Conservation (phyloP, 2,888 invertebrate species). For the Drosophila trichaetosa region DNA sequence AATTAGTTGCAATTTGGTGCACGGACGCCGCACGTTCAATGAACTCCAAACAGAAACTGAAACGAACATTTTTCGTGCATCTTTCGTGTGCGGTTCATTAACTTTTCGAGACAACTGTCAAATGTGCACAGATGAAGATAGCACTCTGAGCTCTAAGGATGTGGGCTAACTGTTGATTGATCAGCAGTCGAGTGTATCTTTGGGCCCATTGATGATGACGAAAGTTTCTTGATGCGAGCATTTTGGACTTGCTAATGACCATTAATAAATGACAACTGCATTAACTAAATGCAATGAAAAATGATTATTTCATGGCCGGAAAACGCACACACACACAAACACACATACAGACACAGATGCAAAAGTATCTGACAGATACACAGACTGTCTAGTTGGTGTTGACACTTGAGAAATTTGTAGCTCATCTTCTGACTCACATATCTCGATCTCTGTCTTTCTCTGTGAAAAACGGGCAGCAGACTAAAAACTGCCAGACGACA, state of each 20-base stretch:
- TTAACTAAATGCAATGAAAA: conserved; percentile 76
- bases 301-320: conserved; percentile 72
- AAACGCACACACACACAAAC: conserved; percentile 27
- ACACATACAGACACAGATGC: conserved; percentile 6
- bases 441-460: conserved; percentile 62
- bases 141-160: conserved; percentile 16
- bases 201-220: conserved; percentile 45
- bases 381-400: conserved; percentile 77
- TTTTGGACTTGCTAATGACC: conserved; percentile 60
- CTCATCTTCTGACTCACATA: conserved; percentile 79
- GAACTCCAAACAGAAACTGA: conserved; percentile 43
- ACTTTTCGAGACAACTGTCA: conserved; percentile 71
- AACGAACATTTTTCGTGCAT: background rate
- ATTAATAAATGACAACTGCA: conserved; percentile 75
- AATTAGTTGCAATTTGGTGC: conserved; percentile 77
- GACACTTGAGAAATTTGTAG: conserved; percentile 85
- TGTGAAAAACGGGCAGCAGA: conserved; percentile 53
- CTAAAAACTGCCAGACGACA: conserved; percentile 2
- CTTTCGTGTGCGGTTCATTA: conserved; percentile 58
- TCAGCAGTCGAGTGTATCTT: conserved; percentile 53
- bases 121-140: conserved; percentile 46
- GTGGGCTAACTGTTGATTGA: conserved; percentile 75
- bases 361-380: conserved; percentile 54
- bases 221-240: conserved; percentile 30
- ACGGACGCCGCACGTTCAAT: conserved; percentile 65